A percentile compares a stretch with the other conserved stretches of the same genome.
These are phyloP conservation scores for Poeciliopsis gracilis DNA, from an alignment of 2,797 vertebrate genomes.

Conservation along the genomic window DNA sequence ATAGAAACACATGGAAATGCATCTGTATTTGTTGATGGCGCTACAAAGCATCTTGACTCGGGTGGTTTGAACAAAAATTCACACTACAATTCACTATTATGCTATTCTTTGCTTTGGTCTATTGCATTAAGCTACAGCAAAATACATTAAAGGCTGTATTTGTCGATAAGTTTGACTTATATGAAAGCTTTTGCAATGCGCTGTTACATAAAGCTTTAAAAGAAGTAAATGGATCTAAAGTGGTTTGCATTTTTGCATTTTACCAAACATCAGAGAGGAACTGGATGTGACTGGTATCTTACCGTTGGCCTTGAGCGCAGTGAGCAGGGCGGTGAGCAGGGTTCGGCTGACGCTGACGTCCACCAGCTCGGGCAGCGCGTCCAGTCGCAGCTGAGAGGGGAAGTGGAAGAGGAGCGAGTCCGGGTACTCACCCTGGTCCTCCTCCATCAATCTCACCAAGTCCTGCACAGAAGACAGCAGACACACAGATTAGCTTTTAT, in stretches of 20 bases:
- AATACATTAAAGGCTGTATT: not conserved
- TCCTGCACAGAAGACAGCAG: conserved; percentile 65
- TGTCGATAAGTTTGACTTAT: not conserved
- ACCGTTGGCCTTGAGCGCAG: conserved; percentile 86
- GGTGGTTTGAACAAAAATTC: not conserved
- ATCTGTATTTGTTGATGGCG: not conserved
- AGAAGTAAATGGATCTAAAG: not conserved
- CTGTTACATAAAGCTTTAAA: not conserved
- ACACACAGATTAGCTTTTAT: not conserved
- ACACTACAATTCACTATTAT: not conserved
- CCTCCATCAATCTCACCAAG: conserved; percentile 79
- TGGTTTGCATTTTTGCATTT: not conserved
- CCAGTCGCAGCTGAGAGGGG: conserved; percentile 86
- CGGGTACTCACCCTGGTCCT: conserved; percentile 83
- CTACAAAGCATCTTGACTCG: not conserved
- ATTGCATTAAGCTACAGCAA: not conserved
- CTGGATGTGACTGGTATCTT: conserved; percentile 15
- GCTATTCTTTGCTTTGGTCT: not conserved
- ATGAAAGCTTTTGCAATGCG: not conserved
- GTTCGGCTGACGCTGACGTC: conserved; percentile 84
- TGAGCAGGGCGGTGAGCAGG: conserved; percentile 83
- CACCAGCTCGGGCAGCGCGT: conserved; percentile 81
- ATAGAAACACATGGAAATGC: not conserved
- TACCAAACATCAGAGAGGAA: not conserved
- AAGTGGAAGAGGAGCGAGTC: conserved; percentile 86